Conservation (phyloP, 2,113 vertebrate genomes). For the Melanostigma gelatinosum region DNA sequence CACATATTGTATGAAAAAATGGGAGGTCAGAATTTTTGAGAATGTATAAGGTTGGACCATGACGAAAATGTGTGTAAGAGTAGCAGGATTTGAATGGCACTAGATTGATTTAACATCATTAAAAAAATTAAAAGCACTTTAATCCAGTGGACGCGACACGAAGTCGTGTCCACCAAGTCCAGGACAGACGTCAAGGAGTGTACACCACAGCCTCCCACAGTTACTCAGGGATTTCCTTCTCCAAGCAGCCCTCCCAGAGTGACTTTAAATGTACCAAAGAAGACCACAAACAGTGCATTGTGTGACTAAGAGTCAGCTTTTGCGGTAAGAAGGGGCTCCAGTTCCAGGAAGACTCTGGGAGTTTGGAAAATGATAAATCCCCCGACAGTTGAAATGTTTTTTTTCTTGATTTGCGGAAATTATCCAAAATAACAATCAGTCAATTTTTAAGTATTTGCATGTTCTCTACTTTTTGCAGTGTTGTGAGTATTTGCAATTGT, state of each 20-base stretch:
- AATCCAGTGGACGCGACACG: neutral
- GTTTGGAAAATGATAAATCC: slow-evolving; percentile 18
- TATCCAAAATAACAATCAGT: neutral
- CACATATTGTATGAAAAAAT: no score
- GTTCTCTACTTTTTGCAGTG: neutral
- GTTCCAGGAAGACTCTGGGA: slow-evolving; percentile 19
- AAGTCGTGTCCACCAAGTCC: slow-evolving; percentile 8
- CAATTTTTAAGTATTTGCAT: neutral
- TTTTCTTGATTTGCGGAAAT: slow-evolving; percentile 10
- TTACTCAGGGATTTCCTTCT: slow-evolving; percentile 23
- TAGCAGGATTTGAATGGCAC: neutral
- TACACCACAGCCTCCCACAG: slow-evolving; percentile 30
- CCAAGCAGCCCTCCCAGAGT: slow-evolving; percentile 2
- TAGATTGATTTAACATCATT: neutral
- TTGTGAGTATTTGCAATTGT: neutral
- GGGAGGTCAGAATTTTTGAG: neutral
- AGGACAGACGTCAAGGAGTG: neutral
- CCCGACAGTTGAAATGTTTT: slow-evolving; percentile 18
- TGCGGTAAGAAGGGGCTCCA: slow-evolving; percentile 2
- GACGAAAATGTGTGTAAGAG: neutral
- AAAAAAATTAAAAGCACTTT: neutral
- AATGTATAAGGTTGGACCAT: neutral
- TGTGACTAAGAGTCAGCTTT: slow-evolving; percentile 6
- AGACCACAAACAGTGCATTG: slow-evolving; percentile 8
- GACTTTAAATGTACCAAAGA: slow-evolving; percentile 35